These are phyloP conservation scores for Tetramorium bicarinatum DNA, from an alignment of 2,888 invertebrate genomes.

Conservation along the genomic window DNA sequence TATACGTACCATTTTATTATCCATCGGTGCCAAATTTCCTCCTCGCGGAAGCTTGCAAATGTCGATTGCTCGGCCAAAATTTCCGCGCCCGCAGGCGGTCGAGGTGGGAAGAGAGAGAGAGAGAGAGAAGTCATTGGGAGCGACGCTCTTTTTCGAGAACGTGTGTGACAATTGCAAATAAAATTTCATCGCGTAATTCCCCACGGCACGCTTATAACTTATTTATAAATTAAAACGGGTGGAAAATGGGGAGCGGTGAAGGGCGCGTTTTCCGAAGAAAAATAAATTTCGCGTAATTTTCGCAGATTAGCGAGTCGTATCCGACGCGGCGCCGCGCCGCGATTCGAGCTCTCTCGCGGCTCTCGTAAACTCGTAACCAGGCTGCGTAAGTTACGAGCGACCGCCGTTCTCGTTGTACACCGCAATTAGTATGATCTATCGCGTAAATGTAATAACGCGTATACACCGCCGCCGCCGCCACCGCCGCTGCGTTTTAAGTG, in stretches of 20 bases:
- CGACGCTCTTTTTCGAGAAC: conserved; percentile 15
- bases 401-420: conserved; percentile 78
- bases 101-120: not conserved
- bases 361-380: conserved; percentile 58
- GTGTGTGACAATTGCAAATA: conserved; percentile 31
- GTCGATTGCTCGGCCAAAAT: conserved; percentile 47
- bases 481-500: conserved; percentile 76
- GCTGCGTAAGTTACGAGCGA: conserved; percentile 82
- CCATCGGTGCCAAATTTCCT: conserved; percentile 47
- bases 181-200: conserved; percentile 59
- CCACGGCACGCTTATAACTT: conserved; percentile 40
- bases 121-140: not conserved
- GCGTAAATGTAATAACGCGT: conserved; percentile 83
- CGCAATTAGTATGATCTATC: conserved; percentile 85
- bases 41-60: conserved; percentile 38
- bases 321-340: conserved; percentile 60
- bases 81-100: not conserved
- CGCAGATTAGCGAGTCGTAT: conserved; percentile 77
- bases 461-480: conserved; percentile 72
- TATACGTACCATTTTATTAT: conserved; percentile 38
- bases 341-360: conserved; percentile 59
- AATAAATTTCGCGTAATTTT: conserved; percentile 78
- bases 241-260: too few relatives aligned
- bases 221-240: conserved; percentile 62
- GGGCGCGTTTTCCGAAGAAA: conserved; percentile 54